phyloP scores from a whole-genome alignment of 2,113 vertebrate species.

The Pongo pygmaeus region DNA sequence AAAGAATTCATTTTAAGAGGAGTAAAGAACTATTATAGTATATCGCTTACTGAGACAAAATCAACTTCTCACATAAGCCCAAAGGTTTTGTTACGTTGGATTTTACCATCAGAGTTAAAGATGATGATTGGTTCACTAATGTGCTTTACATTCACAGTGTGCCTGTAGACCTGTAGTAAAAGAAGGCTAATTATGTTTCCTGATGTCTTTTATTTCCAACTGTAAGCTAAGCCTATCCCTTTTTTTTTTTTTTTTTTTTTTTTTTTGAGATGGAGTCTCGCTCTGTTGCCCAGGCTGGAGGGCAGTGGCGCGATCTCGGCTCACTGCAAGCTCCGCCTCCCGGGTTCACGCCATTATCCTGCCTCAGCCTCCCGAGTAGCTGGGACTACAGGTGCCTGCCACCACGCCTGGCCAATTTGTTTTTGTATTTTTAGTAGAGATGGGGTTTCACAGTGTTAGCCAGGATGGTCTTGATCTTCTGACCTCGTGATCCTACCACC shows the following conservation, averaged over 20 bases:
- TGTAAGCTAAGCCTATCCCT: not conserved
- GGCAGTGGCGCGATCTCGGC: too few relatives aligned
- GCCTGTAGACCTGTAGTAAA: not conserved
- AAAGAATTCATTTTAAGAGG: conserved; percentile 49
- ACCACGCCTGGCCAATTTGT: too few relatives aligned
- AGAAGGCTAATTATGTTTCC: not conserved
- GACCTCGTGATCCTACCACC: too few relatives aligned
- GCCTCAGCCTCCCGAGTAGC: too few relatives aligned
- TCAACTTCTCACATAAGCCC: not conserved
- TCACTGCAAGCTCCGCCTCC: too few relatives aligned
- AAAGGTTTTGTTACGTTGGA: not conserved
- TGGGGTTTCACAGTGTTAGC: too few relatives aligned
- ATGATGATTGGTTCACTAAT: not conserved
- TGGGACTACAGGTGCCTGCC: too few relatives aligned
- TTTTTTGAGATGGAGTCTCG: too few relatives aligned
- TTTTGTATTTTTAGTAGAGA: too few relatives aligned
- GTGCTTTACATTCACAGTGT: not conserved
- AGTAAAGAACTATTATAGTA: not conserved
- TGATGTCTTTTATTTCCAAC: not conserved
- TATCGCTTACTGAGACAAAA: not conserved
- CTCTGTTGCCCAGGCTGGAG: too few relatives aligned
- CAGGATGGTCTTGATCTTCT: too few relatives aligned
- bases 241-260: not conserved
- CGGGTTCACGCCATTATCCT: too few relatives aligned
- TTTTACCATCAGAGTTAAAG: not conserved